These are phyloP conservation scores for Apamea crenata DNA, from an alignment of 2,888 invertebrate species.

Conservation along the genomic window DNA sequence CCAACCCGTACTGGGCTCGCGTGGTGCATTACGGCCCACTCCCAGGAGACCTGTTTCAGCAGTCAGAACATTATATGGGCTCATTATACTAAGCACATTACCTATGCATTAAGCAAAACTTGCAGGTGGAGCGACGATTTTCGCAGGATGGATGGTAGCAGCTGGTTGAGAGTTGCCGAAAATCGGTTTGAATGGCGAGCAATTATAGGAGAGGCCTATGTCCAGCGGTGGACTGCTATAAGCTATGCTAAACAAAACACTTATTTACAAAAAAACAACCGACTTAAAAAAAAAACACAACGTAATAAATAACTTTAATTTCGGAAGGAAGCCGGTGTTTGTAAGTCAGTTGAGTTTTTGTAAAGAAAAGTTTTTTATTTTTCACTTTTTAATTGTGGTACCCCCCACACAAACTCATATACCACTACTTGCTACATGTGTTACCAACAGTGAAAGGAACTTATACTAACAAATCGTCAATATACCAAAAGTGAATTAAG, in stretches of 20 bases:
- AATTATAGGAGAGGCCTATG: no score
- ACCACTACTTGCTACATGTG: background rate
- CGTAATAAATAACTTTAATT: background rate
- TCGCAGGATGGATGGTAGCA: no score
- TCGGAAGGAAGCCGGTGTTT: background rate
- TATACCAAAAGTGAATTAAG: background rate
- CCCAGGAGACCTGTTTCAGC: background rate
- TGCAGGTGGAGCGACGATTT: no score
- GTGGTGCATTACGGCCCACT: background rate
- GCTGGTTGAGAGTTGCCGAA: no score
- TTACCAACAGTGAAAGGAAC: background rate
- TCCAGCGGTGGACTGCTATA: no score
- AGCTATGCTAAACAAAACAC: no score
- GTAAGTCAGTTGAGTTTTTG: background rate
- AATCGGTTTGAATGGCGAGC: no score
- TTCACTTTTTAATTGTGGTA: background rate
- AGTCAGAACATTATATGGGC: no score
- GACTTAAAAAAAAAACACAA: background rate
- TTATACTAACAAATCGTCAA: background rate
- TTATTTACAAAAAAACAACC: background rate
- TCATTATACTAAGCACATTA: background rate
- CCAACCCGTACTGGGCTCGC: background rate
- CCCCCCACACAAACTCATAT: background rate
- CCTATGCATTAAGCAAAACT: background rate
- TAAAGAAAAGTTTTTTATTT: background rate